These are phyloP conservation scores for Microtus richardsoni DNA, from an alignment of 2,113 vertebrate genomes.

Conservation along the genomic window DNA sequence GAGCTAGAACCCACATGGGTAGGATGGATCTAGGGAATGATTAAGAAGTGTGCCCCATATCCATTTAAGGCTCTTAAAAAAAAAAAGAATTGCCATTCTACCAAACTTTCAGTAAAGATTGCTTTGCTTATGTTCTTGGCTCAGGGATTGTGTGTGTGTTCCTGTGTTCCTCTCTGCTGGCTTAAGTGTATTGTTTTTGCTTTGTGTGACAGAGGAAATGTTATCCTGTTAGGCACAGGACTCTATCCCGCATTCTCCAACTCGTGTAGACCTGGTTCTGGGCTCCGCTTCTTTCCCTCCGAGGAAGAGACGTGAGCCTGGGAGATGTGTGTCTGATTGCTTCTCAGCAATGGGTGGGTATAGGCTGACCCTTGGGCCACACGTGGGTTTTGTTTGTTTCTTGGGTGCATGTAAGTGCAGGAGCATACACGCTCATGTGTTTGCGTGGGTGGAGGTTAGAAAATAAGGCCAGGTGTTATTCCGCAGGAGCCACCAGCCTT, in stretches of 20 bases:
- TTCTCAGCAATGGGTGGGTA: neutral
- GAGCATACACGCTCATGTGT: neutral
- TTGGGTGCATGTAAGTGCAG: neutral
- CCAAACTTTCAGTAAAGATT: neutral
- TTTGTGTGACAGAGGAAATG: neutral
- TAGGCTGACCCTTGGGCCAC: neutral
- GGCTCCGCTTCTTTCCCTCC: neutral
- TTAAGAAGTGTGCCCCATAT: neutral
- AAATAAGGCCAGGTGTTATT: neutral
- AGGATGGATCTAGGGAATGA: neutral
- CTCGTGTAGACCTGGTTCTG: too few relatives aligned
- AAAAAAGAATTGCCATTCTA: neutral
- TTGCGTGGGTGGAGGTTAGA: neutral
- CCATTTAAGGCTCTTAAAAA: neutral
- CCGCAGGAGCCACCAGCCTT: neutral
- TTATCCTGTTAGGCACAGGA: neutral
- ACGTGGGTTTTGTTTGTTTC: neutral
- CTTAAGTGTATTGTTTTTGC: neutral
- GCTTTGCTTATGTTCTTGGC: neutral
- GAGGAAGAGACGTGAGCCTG: neutral
- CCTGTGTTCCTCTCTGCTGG: too few relatives aligned
- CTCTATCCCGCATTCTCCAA: neutral
- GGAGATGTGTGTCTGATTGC: neutral
- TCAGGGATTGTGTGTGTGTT: neutral
- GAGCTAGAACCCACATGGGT: neutral